phyloP scores from a whole-genome alignment of 1,140 invertebrate species.

The Parasteatoda tepidariorum region DNA sequence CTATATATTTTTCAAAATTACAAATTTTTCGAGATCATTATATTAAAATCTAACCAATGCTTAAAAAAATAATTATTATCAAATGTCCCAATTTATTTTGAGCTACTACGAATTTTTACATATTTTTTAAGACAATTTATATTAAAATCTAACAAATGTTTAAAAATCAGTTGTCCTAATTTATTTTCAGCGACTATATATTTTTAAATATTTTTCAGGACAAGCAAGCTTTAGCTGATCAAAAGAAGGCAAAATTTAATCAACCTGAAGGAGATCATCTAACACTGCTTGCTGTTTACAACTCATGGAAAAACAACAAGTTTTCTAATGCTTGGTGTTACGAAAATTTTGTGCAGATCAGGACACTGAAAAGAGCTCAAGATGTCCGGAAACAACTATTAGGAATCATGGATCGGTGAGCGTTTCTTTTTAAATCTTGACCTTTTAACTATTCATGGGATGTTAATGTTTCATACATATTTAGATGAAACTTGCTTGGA shows the following conservation, averaged over 20 bases:
- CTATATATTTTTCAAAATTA: too few relatives aligned
- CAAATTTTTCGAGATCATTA: too few relatives aligned
- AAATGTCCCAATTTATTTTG: too few relatives aligned
- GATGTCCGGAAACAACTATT: constrained; percentile 98
- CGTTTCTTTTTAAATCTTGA: not conserved
- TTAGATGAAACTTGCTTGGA: too few relatives aligned
- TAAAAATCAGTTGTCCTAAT: too few relatives aligned
- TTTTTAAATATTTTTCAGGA: too few relatives aligned
- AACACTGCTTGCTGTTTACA: constrained; percentile 97
- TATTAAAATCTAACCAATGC: too few relatives aligned
- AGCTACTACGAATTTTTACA: too few relatives aligned
- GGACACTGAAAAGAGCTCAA: constrained; percentile 96
- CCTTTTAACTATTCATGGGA: not conserved
- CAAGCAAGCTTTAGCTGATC: constrained; percentile 97
- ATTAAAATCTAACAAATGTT: too few relatives aligned
- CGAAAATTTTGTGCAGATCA: constrained; percentile 97
- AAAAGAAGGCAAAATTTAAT: constrained; percentile 99
- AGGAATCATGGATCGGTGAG: constrained; percentile 94
- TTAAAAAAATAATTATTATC: too few relatives aligned
- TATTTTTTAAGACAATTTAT: too few relatives aligned
- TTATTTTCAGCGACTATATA: too few relatives aligned
- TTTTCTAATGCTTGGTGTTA: constrained; percentile 99
- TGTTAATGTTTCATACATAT: not conserved
- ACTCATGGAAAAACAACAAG: constrained; percentile 99
- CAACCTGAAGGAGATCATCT: constrained; percentile 98